Evolutionary conservation across 2,888 invertebrate genomes (phyloP).

Genomic region (Liodrosophila aerea): DNA sequence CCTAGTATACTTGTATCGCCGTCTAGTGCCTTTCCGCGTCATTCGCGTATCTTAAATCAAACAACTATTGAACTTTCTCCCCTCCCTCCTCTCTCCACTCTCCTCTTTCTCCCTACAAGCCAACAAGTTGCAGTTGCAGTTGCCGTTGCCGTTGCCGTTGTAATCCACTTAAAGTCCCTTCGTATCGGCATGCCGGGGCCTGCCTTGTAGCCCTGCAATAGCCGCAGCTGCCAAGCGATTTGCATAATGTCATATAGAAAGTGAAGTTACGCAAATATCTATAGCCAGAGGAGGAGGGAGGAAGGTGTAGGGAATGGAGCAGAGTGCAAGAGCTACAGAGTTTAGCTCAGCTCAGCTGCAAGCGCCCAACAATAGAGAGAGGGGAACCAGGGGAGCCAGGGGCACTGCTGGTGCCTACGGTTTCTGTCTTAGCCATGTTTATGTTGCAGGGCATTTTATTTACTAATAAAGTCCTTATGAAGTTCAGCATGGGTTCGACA

Average conservation of each 20-base stretch:
- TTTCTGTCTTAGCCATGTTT: no score
- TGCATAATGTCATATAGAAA: constrained; percentile 49
- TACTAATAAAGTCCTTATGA: constrained; percentile 72
- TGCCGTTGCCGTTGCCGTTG: constrained; percentile 34
- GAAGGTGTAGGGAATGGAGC: not conserved
- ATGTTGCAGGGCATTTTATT: constrained; percentile 61
- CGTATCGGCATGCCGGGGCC: constrained; percentile 44
- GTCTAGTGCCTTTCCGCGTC: not conserved
- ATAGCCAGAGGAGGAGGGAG: not conserved
- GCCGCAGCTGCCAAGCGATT: constrained; percentile 51
- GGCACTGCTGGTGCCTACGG: no score
- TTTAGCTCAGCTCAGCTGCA: constrained; percentile 26
- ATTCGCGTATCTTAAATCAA: constrained; percentile 39
- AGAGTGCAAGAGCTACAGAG: not conserved
- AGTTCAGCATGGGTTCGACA: constrained; percentile 47
- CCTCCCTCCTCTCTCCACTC: constrained; percentile 4
- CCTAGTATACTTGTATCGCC: not conserved
- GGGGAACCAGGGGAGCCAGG: constrained; percentile 11
- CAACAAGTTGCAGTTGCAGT: constrained; percentile 52
- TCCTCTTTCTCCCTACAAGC: constrained; percentile 42
- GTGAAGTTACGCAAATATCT: no score
- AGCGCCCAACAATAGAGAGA: constrained; percentile 31
- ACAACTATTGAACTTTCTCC: constrained; percentile 47
- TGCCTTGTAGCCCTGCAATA: constrained; percentile 34
- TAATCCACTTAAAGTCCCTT: constrained; percentile 64